phyloP scores from a whole-genome alignment of 64 coral and sea anemone species.

The Montipora capricornis region DNA sequence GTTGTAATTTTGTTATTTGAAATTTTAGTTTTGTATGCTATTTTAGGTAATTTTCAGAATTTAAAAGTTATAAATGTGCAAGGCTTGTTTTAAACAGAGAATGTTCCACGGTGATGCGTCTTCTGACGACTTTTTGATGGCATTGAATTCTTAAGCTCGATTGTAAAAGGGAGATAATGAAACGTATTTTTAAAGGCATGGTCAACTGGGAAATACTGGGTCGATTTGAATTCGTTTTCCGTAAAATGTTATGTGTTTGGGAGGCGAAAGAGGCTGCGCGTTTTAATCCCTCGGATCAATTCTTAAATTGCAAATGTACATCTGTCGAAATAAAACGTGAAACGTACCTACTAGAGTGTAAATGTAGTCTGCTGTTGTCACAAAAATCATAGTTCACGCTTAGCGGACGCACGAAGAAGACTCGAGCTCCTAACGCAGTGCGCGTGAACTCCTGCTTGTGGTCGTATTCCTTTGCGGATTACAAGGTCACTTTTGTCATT shows the following conservation, averaged over 20 bases:
- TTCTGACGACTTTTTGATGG: too few relatives aligned
- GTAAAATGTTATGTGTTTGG: too few relatives aligned
- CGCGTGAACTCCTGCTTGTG: too few relatives aligned
- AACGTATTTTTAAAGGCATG: too few relatives aligned
- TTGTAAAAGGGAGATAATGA: too few relatives aligned
- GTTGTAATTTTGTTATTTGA: neutral
- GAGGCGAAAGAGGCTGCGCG: neutral
- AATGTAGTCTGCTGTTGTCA: neutral
- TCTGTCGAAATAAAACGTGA: neutral
- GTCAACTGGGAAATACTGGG: too few relatives aligned
- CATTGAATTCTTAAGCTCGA: too few relatives aligned
- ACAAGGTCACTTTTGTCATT: too few relatives aligned
- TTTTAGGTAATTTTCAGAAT: neutral
- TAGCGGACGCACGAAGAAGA: too few relatives aligned
- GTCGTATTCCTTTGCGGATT: too few relatives aligned
- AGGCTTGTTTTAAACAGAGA: neutral
- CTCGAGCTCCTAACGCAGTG: too few relatives aligned
- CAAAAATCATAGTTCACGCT: neutral
- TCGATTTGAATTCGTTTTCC: too few relatives aligned
- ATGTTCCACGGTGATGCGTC: neutral
- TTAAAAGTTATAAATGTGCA: neutral
- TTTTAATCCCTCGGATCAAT: neutral
- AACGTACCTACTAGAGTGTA: neutral
- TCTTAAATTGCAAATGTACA: neutral
- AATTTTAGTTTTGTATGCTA: neutral